phyloP scores from a whole-genome alignment of 2,113 vertebrate genomes.

The Gymnarchus niloticus region DNA sequence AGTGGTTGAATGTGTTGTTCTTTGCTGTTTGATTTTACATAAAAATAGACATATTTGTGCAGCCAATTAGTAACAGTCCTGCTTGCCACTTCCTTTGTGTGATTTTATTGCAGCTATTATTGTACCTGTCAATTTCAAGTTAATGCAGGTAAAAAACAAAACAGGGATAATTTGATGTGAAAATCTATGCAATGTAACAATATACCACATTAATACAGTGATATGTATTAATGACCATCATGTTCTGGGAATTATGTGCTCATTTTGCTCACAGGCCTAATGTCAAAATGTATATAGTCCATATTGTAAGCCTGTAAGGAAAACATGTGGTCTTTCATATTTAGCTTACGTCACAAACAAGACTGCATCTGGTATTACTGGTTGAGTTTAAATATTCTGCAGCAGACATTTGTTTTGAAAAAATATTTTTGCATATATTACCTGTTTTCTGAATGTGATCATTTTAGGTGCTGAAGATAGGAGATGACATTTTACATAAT shows the following conservation, averaged over 20 bases:
- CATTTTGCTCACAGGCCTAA: neutral
- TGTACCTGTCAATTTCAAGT: neutral
- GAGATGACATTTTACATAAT: neutral
- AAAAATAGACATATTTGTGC: too few species aligned
- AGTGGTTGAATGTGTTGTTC: too few species aligned
- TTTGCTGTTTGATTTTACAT: too few species aligned
- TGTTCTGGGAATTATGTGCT: neutral
- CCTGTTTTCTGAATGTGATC: neutral
- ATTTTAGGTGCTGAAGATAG: neutral
- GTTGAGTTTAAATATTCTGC: too few species aligned
- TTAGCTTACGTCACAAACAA: too few species aligned
- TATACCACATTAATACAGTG: neutral
- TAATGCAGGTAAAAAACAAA: neutral
- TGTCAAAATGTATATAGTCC: neutral
- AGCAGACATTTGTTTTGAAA: neutral
- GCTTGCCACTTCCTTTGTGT: neutral
- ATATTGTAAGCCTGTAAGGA: neutral
- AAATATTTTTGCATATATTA: neutral
- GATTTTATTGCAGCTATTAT: neutral
- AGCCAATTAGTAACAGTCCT: neutral
- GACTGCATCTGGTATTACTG: too few species aligned
- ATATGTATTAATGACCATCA: neutral
- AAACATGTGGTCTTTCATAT: neutral
- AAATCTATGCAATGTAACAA: neutral
- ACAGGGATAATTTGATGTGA: neutral